A percentile compares a stretch with the other conserved stretches of the same genome.
Evolutionary conservation across 2,113 vertebrate genomes (phyloP).

Genomic region (Camarhynchus parvulus): DNA sequence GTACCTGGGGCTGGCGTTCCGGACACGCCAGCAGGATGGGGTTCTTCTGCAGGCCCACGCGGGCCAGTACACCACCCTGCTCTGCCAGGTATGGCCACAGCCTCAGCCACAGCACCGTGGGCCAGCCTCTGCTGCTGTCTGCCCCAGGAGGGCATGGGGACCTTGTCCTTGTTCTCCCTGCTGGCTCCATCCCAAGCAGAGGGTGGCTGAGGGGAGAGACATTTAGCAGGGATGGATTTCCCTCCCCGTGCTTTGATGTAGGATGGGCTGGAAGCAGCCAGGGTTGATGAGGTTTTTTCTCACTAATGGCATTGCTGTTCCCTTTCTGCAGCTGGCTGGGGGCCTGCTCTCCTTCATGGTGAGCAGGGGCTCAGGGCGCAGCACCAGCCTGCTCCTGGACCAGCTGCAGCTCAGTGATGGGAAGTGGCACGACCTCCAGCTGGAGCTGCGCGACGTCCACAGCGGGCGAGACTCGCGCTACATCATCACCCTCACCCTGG

Average conservation of each 20-base stretch:
- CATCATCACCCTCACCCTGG: constrained; percentile 88
- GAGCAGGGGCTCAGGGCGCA: constrained; percentile 80
- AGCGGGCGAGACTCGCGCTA: constrained; percentile 86
- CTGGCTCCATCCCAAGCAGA: background rate
- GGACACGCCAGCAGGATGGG: constrained; percentile 85
- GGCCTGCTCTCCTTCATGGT: constrained; percentile 91
- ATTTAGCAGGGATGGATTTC: background rate
- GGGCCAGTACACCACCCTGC: constrained; percentile 88
- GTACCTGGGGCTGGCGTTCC: constrained; percentile 93
- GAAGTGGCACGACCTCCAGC: constrained; percentile 92
- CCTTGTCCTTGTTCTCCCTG: background rate
- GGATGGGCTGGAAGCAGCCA: background rate
- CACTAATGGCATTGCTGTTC: background rate
- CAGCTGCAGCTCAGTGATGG: constrained; percentile 91
- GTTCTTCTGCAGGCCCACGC: constrained; percentile 91
- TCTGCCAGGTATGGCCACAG: constrained; percentile 85
- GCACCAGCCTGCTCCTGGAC: constrained; percentile 87
- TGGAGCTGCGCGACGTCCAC: constrained; percentile 89
- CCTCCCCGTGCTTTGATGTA: background rate
- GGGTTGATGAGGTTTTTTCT: background rate
- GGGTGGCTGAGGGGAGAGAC: background rate
- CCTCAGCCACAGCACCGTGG: background rate
- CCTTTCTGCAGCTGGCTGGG: constrained; percentile 81
- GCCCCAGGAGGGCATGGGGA: background rate
- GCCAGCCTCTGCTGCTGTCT: background rate